phyloP scores from a whole-genome alignment of 1,140 invertebrate species.

The Parasteatoda tepidariorum region DNA sequence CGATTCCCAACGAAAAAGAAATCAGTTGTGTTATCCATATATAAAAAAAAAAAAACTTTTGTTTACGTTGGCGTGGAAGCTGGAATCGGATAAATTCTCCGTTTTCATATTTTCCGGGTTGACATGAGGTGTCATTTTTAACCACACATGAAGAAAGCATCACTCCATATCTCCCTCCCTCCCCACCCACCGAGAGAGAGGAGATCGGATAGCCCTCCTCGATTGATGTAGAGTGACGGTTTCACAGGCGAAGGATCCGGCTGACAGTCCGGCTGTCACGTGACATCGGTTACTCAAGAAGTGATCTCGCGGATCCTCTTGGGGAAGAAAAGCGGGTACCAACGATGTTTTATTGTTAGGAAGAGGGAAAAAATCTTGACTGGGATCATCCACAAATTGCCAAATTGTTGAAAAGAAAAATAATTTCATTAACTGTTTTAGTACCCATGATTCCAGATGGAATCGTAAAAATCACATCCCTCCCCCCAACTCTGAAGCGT shows the following conservation, averaged over 20 bases:
- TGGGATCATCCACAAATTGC: background rate
- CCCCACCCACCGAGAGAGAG: background rate
- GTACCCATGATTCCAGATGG: too few relatives aligned
- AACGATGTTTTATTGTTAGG: background rate
- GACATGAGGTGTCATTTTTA: background rate
- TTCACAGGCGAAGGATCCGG: slow-evolving; percentile 11
- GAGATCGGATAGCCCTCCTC: background rate
- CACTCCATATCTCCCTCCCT: background rate
- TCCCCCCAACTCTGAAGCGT: too few relatives aligned
- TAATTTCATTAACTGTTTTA: too few relatives aligned
- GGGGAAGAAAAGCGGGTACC: background rate
- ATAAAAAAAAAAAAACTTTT: too few relatives aligned
- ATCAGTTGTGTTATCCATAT: too few relatives aligned
- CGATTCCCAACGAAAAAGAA: too few relatives aligned
- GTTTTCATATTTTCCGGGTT: background rate
- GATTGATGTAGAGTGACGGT: slow-evolving; percentile 38
- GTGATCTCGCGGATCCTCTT: slow-evolving; percentile 15
- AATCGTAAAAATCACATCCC: too few relatives aligned
- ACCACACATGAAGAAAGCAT: background rate
- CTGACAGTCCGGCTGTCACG: slow-evolving; percentile 48
- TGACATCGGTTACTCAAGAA: slow-evolving; percentile 36
- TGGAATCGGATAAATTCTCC: background rate
- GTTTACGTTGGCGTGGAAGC: background rate
- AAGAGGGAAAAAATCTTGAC: background rate
- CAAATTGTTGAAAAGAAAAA: too few relatives aligned